Conservation (phyloP, 2,888 invertebrate species). For the Ormyrus rosae region DNA sequence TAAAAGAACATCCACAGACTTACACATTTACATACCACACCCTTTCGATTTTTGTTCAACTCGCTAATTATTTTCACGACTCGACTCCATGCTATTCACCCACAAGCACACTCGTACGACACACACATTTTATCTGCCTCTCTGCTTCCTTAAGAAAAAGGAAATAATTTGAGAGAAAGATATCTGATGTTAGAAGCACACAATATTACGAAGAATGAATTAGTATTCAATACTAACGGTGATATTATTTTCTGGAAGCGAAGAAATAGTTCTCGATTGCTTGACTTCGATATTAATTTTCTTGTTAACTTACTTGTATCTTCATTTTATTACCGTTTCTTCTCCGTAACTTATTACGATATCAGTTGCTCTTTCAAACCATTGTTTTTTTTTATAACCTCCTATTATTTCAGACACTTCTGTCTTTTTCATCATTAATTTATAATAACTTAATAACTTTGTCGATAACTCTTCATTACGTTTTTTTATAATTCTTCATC, state of each 20-base stretch:
- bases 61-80: constrained; percentile 2
- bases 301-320: constrained; percentile 20
- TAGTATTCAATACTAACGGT: constrained; percentile 38
- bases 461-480: constrained; percentile 36
- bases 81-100: constrained; percentile 21
- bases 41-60: neutral
- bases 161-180: constrained; percentile 29
- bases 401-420: constrained; percentile 24
- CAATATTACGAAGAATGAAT: constrained; percentile 47
- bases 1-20: constrained; percentile 26
- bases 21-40: constrained; percentile 20
- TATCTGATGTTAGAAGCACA: constrained; percentile 43
- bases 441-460: neutral
- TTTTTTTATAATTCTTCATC: constrained; percentile 59
- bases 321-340: constrained; percentile 16
- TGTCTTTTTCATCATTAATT: neutral
- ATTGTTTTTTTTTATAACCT: constrained; percentile 1
- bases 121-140: constrained; percentile 26
- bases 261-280: constrained; percentile 50
- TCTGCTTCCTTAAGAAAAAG: constrained; percentile 28
- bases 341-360: constrained; percentile 17
- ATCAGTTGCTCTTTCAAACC: neutral
- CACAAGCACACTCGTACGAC: constrained; percentile 34
- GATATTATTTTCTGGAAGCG: constrained; percentile 48
- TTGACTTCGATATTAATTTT: constrained; percentile 42